phyloP scores from a whole-genome alignment of 2,113 vertebrate species.

The Corapipo altera region DNA sequence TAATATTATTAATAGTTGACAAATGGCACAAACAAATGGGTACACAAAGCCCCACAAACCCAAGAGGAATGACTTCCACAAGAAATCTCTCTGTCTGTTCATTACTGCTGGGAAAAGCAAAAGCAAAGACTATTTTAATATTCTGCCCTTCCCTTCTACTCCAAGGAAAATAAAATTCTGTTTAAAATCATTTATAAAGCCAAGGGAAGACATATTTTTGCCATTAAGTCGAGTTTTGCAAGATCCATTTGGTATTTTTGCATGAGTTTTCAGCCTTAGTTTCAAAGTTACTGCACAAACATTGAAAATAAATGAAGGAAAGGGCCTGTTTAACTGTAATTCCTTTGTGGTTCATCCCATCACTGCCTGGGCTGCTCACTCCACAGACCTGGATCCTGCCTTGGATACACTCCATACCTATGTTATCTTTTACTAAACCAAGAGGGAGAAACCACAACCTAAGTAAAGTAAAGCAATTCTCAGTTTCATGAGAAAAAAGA shows the following conservation, averaged over 20 bases:
- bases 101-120: neutral
- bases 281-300: neutral
- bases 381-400: neutral
- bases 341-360: neutral
- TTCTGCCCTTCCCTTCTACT: neutral
- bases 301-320: neutral
- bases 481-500: neutral
- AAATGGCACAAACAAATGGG: neutral
- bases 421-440: neutral
- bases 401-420: neutral
- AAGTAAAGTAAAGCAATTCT: neutral
- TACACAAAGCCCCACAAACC: neutral
- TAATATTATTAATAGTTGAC: neutral
- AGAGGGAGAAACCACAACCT: neutral
- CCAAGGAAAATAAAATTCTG: conserved; percentile 4
- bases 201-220: neutral
- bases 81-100: neutral
- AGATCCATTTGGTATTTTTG: neutral
- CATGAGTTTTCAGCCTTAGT: neutral
- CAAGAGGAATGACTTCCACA: neutral
- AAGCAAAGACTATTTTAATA: neutral
- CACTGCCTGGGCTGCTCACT: neutral
- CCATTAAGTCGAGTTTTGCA: neutral
- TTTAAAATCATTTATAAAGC: neutral
- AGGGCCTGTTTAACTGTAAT: accelerated